phyloP scores from a whole-genome alignment of 2,888 invertebrate species.

The Apodemia duryi region DNA sequence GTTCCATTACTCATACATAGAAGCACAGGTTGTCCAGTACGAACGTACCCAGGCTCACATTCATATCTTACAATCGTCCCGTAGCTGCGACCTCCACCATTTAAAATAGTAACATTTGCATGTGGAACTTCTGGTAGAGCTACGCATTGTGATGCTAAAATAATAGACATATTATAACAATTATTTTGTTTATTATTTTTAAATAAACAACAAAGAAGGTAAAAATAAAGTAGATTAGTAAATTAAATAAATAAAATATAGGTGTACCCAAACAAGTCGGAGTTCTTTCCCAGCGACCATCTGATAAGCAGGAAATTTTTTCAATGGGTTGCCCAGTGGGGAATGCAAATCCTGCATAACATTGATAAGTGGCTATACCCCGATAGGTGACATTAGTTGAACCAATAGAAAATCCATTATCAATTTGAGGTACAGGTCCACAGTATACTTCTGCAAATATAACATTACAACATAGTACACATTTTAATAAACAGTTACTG shows the following conservation, averaged over 20 bases:
- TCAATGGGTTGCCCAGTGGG: constrained; percentile 92
- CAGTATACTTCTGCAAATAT: constrained; percentile 89
- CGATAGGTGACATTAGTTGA: constrained; percentile 97
- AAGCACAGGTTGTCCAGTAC: constrained; percentile 93
- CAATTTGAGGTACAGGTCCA: constrained; percentile 98
- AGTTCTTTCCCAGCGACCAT: constrained; percentile 95
- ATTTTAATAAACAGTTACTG: too few species aligned
- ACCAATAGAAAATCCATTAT: constrained; percentile 97
- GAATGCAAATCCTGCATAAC: constrained; percentile 97
- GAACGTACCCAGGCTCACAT: constrained; percentile 93
- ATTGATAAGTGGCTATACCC: constrained; percentile 96
- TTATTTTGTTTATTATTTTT: too few species aligned
- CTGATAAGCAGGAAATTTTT: constrained; percentile 92
- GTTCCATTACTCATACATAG: constrained; percentile 97
- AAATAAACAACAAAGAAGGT: too few species aligned
- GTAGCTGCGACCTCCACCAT: constrained; percentile 94
- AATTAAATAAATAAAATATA: neutral
- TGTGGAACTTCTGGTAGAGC: constrained; percentile 92
- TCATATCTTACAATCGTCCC: constrained; percentile 95
- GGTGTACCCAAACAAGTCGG: constrained; percentile 89
- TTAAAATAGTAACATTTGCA: constrained; percentile 91
- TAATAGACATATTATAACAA: constrained; percentile 17
- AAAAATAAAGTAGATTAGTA: neutral
- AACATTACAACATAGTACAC: constrained; percentile 2
- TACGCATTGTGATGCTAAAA: constrained; percentile 92